Evolutionary conservation across 2,888 invertebrate species (phyloP), one percentile per base, ranked within the genome.

Genomic region (Nemotelus nigrinus): DNA sequence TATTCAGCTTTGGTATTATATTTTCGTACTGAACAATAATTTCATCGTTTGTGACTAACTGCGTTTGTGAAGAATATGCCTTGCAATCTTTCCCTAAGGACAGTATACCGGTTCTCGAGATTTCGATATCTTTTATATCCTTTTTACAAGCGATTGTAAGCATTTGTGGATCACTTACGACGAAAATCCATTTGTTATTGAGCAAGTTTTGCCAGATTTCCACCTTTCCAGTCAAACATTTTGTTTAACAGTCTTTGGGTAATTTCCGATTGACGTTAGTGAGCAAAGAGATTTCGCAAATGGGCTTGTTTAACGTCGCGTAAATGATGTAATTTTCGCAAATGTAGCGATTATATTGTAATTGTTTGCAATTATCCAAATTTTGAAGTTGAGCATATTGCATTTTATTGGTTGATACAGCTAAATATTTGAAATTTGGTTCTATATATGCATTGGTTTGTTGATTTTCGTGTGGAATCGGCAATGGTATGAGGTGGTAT

Each of bases 281-380:
- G 10, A 57, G 25, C 3, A 57, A n/a, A n/a, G 57, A 57, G 25
- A 57, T 57, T 8, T 57, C 57, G 10, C 57, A 57, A 57, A 57
- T 57, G 10, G 2, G 57, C 25, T 57, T 57, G 25, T 57, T 57
- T 57, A 57, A 8, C 25, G 57, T 25, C 5, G 57, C 25, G 8
- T 63, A 63, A 6, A 75, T 75, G 10, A 63, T 60, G 48, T 58
- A 47, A 47, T 63, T 75, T 63, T 75, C 63, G 10, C 75, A 63
- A 6, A 75, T 48, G 50, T 45, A 75, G 45, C 60, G 44, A 63
- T 57, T 50, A 3, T 44, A 45, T 25, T 48, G 41, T 5, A 63
- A 8, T n/a, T 47, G 25, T 6, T 75, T 60, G 7, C 63, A 60
- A 4, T 5, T 10, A 3, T 4, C 58, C 10, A 74, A 10, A 41